These are phyloP conservation scores for Synanthedon formicaeformis DNA, from an alignment of 2,888 invertebrate species.

Conservation along the genomic window DNA sequence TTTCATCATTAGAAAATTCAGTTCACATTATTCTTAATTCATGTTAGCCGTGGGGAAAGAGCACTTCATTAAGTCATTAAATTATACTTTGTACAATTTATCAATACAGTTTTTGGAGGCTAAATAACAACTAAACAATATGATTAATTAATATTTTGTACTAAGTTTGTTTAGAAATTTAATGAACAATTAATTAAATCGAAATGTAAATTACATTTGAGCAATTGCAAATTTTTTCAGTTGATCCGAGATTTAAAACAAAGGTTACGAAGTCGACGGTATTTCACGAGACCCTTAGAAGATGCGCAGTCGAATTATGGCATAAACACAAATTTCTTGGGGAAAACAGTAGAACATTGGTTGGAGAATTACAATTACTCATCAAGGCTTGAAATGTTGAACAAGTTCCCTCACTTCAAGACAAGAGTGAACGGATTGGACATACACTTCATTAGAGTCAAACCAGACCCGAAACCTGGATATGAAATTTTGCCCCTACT, in stretches of 20 bases:
- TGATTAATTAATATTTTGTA: too few relatives aligned
- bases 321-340: constrained; percentile 78
- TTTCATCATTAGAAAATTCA: too few relatives aligned
- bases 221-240: constrained; percentile 21
- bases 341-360: constrained; percentile 82
- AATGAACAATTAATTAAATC: too few relatives aligned
- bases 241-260: constrained; percentile 70
- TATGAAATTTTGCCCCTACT: constrained; percentile 73
- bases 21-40: too few relatives aligned
- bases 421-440: constrained; percentile 80
- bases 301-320: constrained; percentile 84
- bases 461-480: constrained; percentile 47
- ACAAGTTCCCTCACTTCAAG: constrained; percentile 79
- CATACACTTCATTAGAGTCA: constrained; percentile 81
- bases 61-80: too few relatives aligned
- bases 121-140: too few relatives aligned
- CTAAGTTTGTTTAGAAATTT: too few relatives aligned
- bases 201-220: too few relatives aligned
- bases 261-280: constrained; percentile 65
- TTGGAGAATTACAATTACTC: constrained; percentile 74
- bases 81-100: too few relatives aligned
- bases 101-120: too few relatives aligned
- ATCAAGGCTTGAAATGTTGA: constrained; percentile 74
- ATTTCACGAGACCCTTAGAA: constrained; percentile 73
- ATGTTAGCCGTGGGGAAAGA: too few relatives aligned